phyloP scores from a whole-genome alignment of 2,888 invertebrate genomes.

The Amphipoea lucens region DNA sequence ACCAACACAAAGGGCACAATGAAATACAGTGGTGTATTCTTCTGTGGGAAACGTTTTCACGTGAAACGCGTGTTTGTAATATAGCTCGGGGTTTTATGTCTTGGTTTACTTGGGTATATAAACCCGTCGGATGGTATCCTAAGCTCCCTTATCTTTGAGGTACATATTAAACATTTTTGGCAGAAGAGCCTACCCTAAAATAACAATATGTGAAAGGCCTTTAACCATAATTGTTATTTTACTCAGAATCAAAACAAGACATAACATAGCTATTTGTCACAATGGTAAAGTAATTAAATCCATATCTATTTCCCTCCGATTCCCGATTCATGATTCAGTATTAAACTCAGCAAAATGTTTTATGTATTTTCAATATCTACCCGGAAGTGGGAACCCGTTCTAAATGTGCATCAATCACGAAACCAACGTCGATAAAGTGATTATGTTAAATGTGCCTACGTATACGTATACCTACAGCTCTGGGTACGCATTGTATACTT shows the following conservation, averaged over 20 bases:
- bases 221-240: not conserved
- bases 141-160: slow-evolving; percentile 22
- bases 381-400: slow-evolving; percentile 33
- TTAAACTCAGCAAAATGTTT: slow-evolving; percentile 48
- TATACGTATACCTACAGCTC: not conserved
- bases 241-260: slow-evolving; percentile 4
- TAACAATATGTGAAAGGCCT: not conserved
- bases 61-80: slow-evolving; percentile 35
- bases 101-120: slow-evolving; percentile 44
- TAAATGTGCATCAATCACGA: slow-evolving; percentile 61
- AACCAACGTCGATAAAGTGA: slow-evolving; percentile 39
- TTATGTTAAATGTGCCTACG: slow-evolving; percentile 29
- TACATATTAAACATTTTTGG: slow-evolving; percentile 32
- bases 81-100: slow-evolving; percentile 37
- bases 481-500: not conserved
- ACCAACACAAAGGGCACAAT: slow-evolving; percentile 42
- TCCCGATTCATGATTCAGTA: slow-evolving; percentile 51
- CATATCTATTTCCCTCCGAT: slow-evolving; percentile 37
- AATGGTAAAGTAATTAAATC: slow-evolving; percentile 27
- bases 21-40: slow-evolving; percentile 31
- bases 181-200: not conserved
- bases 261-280: slow-evolving; percentile 28
- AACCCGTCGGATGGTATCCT: slow-evolving; percentile 9
- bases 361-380: slow-evolving; percentile 50
- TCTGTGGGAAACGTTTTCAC: slow-evolving; percentile 15